These are phyloP conservation scores for Brachionus manjavacas DNA, from an alignment of 1,140 invertebrate genomes.

Conservation along the genomic window DNA sequence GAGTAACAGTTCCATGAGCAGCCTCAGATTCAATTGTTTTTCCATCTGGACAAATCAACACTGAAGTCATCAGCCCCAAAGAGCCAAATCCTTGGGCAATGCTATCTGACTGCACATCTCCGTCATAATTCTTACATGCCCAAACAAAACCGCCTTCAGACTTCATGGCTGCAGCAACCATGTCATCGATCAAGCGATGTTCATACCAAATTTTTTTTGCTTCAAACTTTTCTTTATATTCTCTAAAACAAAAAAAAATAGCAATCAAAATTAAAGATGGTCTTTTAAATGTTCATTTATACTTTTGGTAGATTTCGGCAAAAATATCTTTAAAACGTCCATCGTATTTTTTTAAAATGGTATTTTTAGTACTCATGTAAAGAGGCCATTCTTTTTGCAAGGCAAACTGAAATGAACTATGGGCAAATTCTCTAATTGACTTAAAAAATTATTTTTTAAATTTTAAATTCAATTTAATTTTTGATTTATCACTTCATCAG, in stretches of 20 bases:
- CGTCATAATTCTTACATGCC: slow-evolving; percentile 99
- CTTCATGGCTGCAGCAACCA: slow-evolving; percentile 97
- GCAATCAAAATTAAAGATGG: too few relatives aligned
- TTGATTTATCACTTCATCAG: slow-evolving; percentile 66
- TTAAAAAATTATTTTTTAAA: slow-evolving; percentile 46
- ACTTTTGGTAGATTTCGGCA: slow-evolving; percentile 89
- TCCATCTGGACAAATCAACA: slow-evolving; percentile 58
- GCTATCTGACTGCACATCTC: slow-evolving; percentile 95
- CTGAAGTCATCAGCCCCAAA: slow-evolving; percentile 58
- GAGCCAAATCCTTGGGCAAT: slow-evolving; percentile 78
- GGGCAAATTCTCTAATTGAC: slow-evolving; percentile 81
- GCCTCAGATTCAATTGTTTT: slow-evolving; percentile 59
- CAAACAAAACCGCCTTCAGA: slow-evolving; percentile 96
- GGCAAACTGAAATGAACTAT: slow-evolving; percentile 87
- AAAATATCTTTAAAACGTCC: slow-evolving; percentile 99
- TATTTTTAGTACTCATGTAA: slow-evolving; percentile 97
- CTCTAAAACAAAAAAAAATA: too few relatives aligned
- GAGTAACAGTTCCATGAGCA: slow-evolving; percentile 58
- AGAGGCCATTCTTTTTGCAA: slow-evolving; percentile 79
- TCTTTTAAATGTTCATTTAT: slow-evolving; percentile 46
- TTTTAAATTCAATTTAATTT: slow-evolving; percentile 45
- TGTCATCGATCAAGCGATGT: slow-evolving; percentile 97
- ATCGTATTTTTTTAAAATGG: slow-evolving; percentile 95
- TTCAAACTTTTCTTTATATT: slow-evolving; percentile 81
- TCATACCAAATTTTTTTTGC: slow-evolving; percentile 90